Base-by-base conservation (phyloP, 1,140 invertebrate species). In the Holotrichia oblita region DNA sequence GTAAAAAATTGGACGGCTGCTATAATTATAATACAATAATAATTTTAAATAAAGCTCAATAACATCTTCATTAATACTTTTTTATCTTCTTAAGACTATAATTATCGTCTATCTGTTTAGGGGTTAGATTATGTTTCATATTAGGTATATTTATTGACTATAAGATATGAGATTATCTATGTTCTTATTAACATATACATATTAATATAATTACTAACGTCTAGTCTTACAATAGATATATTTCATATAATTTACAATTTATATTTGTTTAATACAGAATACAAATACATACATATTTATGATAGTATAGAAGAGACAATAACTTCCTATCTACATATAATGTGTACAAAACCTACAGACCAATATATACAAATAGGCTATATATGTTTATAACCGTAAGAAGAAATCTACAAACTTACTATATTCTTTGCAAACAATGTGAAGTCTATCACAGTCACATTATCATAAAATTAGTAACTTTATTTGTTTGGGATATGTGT, bases 1-100 rank as follows among this genome's bases (percentile, higher is more conserved):
- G 61, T 69, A 69, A 69, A 69, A 55, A 69, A 69, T 69, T 69
- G 61, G 61, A 69, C 61, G 61, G 61, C 61, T 69, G 61, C 61
- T 69, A 69, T 22, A 69, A 69, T 69, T 69, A 69, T 69, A 69
- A 69, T 69, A 69, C 61, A 69, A 69, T 10, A 69, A 34, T 69
- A 69, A 69, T 69, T 55, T 55, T 17, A 69, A 69, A 14, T 34
- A 69, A 69, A 69, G 7, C 2, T 17, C 12, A 55, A 69, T 69
- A 34, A 69, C 61, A 69, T 69, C 17, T 22, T 48, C 1, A 14
- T 48, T 6, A 22, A 27, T 69, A 24, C 10, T 69, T 27, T 3
- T 69, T 69, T 34, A 14, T 69, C 27, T 69, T 22, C 8, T 22
- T 69, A 69, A 9, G 12, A 27, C 61, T 69, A 69, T 34, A 7